Percentiles rank a stretch among this genome's conserved stretches.
Evolutionary conservation across 2,888 invertebrate species (phyloP).

Genomic region (Cataglyphis altisquamis): DNA sequence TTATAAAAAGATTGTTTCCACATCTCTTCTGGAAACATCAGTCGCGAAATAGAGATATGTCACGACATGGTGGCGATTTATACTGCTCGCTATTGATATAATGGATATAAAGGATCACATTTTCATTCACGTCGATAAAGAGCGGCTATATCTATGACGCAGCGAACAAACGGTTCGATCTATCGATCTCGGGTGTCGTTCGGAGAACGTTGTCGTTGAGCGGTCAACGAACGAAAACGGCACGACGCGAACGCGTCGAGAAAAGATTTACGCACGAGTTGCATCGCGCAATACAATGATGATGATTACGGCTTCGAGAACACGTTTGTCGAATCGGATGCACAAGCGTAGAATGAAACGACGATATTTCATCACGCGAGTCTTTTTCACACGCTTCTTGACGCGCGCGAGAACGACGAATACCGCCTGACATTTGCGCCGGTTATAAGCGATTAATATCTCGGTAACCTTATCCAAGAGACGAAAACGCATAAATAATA

Average conservation of each 20-base stretch:
- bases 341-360: constrained; percentile 17
- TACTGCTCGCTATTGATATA: background rate
- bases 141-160: background rate
- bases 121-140: constrained; percentile 34
- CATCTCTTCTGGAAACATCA: background rate
- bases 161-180: constrained; percentile 26
- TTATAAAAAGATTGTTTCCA: background rate
- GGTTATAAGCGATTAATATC: constrained; percentile 13
- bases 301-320: background rate
- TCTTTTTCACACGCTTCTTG: constrained; percentile 2
- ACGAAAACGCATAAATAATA: constrained; percentile 33
- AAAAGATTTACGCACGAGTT: constrained; percentile 29
- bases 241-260: background rate
- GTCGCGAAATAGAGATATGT: background rate
- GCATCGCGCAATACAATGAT: constrained; percentile 4
- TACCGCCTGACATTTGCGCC: constrained; percentile 33
- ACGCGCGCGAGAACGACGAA: background rate
- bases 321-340: constrained; percentile 28
- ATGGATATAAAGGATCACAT: constrained; percentile 7
- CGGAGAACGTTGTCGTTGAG: background rate
- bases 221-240: constrained; percentile 49
- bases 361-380: constrained; percentile 4
- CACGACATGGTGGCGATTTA: constrained; percentile 8
- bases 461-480: constrained; percentile 19
- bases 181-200: constrained; percentile 11